Evolutionary conservation across 1,140 invertebrate genomes (phyloP).

Genomic region (Paralvinella palmiformis): DNA sequence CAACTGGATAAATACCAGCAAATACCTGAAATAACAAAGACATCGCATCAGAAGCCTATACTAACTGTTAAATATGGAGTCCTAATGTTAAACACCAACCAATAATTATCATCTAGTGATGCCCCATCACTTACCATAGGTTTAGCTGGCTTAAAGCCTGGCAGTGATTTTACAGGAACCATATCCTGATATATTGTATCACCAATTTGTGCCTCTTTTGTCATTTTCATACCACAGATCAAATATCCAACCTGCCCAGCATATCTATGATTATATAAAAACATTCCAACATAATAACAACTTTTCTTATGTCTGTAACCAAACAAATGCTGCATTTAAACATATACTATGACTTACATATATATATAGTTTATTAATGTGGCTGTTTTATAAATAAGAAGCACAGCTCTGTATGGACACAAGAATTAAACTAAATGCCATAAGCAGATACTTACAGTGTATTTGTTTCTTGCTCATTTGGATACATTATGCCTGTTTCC

Average conservation of each 20-base stretch:
- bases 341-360: not conserved
- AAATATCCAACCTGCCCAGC: conserved; percentile 78
- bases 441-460: conserved; percentile 59
- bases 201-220: conserved; percentile 73
- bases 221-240: conserved; percentile 71
- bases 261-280: conserved; percentile 52
- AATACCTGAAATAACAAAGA: conserved; percentile 60
- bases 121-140: conserved; percentile 63
- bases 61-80: conserved; percentile 2
- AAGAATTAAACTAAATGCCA: no score
- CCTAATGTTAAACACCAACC: no score
- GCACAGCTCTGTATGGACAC: no score
- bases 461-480: conserved; percentile 64
- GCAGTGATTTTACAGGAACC: conserved; percentile 56
- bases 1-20: conserved; percentile 87
- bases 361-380: not conserved
- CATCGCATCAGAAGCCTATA: not conserved
- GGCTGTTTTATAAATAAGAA: not conserved
- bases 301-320: no score
- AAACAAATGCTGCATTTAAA: no score
- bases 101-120: no score
- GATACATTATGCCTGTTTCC: conserved; percentile 72
- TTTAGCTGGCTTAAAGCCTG: conserved; percentile 64
- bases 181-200: conserved; percentile 67
- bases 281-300: not conserved